Conservation (phyloP, 2,888 invertebrate genomes). For the Serripes groenlandicus region DNA sequence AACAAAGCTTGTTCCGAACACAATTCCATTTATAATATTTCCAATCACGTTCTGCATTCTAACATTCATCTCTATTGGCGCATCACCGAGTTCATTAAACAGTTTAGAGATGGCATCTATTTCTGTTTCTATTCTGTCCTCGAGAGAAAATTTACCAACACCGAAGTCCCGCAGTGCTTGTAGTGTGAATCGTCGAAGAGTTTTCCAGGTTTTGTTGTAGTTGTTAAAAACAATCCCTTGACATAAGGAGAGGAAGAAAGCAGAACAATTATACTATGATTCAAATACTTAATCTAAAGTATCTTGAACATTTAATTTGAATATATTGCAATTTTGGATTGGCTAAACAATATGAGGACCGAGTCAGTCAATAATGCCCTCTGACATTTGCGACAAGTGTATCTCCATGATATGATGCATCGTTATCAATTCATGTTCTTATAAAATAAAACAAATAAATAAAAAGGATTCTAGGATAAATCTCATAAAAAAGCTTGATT, state of each 20-base stretch:
- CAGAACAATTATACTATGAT: no score
- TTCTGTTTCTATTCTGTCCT: slow-evolving; percentile 67
- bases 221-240: slow-evolving; percentile 7
- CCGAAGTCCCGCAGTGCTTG: slow-evolving; percentile 68
- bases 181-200: slow-evolving; percentile 54
- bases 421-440: no score
- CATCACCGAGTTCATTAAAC: slow-evolving; percentile 35
- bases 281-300: no score
- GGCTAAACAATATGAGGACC: no score
- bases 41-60: slow-evolving; percentile 58
- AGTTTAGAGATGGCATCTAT: slow-evolving; percentile 49
- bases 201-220: slow-evolving; percentile 61
- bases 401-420: no score
- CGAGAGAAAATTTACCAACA: slow-evolving; percentile 67
- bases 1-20: slow-evolving; percentile 70
- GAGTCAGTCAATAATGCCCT: no score
- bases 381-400: no score
- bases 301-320: no score
- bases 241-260: background rate
- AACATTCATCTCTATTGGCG: slow-evolving; percentile 38
- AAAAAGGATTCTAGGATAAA: no score
- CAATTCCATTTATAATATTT: slow-evolving; percentile 74
- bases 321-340: no score
- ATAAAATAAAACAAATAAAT: no score
- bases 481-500: no score